Percentiles rank a stretch among this genome's conserved stretches.
These are phyloP conservation scores for Sisor rabdophorus DNA, from an alignment of 2,113 vertebrate genomes.

Conservation along the genomic window DNA sequence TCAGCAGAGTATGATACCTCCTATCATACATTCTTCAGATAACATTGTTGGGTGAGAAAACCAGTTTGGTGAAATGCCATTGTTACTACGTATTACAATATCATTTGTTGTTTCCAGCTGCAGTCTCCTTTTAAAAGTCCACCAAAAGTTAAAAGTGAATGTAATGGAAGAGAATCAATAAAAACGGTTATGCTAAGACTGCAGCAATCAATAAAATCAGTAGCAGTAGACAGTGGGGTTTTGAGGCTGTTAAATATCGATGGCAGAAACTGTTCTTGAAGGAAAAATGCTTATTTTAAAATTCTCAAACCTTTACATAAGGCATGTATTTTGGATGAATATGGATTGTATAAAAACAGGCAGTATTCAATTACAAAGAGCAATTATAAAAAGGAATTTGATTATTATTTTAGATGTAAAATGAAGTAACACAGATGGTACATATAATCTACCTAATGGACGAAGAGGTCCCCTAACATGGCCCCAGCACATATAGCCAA, in stretches of 20 bases:
- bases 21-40: conserved; percentile 43
- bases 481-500: conserved; percentile 9
- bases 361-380: neutral
- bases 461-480: conserved; percentile 13
- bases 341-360: neutral
- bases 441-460: conserved; percentile 26
- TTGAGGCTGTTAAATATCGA: conserved; percentile 22
- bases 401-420: conserved; percentile 7
- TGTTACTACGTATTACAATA: neutral
- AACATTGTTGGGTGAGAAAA: conserved; percentile 39
- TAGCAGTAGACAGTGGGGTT: conserved; percentile 10
- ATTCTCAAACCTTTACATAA: neutral
- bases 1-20: conserved; percentile 23
- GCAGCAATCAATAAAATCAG: conserved; percentile 41
- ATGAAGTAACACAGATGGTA: conserved; percentile 16
- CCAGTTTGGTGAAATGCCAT: conserved; percentile 38
- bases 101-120: conserved; percentile 18
- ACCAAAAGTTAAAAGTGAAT: conserved; percentile 22
- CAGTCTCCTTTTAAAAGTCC: conserved; percentile 4
- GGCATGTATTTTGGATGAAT: neutral
- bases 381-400: neutral
- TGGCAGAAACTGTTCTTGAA: neutral
- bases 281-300: neutral
- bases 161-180: conserved; percentile 12
- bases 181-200: conserved; percentile 6